Percentiles rank a stretch among this genome's conserved stretches.
phyloP scores from a whole-genome alignment of 2,113 vertebrate species.

The Apeltes quadracus region DNA sequence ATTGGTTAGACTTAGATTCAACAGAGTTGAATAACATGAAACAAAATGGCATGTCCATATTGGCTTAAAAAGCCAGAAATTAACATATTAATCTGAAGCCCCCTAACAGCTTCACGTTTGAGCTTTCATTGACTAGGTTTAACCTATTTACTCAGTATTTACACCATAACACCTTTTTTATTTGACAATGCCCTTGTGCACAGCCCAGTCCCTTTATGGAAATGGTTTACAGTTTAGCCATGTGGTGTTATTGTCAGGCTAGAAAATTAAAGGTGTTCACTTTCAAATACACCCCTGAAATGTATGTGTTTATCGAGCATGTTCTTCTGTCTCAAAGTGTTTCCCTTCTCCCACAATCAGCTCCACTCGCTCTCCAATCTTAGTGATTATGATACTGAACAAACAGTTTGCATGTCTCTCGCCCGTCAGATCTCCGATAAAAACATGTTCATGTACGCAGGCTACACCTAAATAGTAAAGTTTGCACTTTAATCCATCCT shows the following conservation, averaged over 20 bases:
- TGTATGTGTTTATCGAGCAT: background rate
- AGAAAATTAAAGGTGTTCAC: background rate
- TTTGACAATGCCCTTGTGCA: background rate
- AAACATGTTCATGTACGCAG: conserved; percentile 8
- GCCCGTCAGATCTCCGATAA: conserved; percentile 27
- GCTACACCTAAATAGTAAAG: conserved; percentile 3
- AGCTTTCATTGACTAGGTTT: background rate
- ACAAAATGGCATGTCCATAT: background rate
- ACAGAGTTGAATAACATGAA: background rate
- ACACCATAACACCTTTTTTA: background rate
- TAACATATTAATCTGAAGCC: background rate
- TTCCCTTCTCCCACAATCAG: conserved; percentile 22
- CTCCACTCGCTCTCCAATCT: conserved; percentile 30
- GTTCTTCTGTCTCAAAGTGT: background rate
- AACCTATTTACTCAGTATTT: background rate
- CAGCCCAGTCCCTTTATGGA: background rate
- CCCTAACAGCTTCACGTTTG: background rate
- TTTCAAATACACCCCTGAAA: background rate
- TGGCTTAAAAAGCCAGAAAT: background rate
- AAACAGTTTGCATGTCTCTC: conserved; percentile 41
- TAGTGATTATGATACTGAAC: conserved; percentile 44
- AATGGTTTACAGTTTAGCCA: background rate
- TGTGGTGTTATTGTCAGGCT: background rate
- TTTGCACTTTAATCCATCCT: background rate
- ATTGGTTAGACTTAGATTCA: background rate